Conservation (phyloP, 2,113 vertebrate genomes). For the Pholis gunnellus region DNA sequence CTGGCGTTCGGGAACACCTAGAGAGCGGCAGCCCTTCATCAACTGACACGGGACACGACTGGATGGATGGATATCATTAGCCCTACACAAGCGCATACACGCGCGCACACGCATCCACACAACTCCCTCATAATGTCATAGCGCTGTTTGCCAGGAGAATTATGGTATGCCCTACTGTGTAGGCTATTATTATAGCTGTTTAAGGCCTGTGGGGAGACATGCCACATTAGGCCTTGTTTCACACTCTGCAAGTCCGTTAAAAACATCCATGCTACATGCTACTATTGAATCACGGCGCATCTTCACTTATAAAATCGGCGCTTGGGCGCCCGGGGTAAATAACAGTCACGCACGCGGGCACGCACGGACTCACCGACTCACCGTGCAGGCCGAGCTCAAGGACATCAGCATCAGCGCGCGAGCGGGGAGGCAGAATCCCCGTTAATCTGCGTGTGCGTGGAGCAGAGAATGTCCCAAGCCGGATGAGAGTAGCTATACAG, state of each 20-base stretch:
- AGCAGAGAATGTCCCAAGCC: constrained; percentile 67
- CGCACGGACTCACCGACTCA: constrained; percentile 75
- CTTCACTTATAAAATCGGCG: constrained; percentile 31
- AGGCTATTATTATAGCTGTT: constrained; percentile 25
- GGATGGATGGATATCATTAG: constrained; percentile 43
- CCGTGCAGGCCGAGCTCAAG: constrained; percentile 83
- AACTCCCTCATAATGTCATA: constrained; percentile 55
- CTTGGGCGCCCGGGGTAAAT: constrained; percentile 54
- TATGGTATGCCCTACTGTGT: constrained; percentile 56
- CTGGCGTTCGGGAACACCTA: background rate
- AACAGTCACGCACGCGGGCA: constrained; percentile 64
- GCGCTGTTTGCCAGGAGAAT: constrained; percentile 53
- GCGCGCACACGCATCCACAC: constrained; percentile 25
- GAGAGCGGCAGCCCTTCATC: constrained; percentile 19
- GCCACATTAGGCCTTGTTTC: constrained; percentile 39
- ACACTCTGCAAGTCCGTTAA: constrained; percentile 17
- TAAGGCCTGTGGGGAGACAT: constrained; percentile 50
- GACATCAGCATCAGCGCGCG: constrained; percentile 79
- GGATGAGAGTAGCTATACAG: constrained; percentile 52
- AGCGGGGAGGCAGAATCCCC: constrained; percentile 77
- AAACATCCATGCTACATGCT: background rate
- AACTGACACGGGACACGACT: constrained; percentile 29
- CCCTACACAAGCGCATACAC: constrained; percentile 4
- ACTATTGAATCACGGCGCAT: constrained; percentile 23
- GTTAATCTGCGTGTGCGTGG: constrained; percentile 75